Conservation (phyloP, 2,113 vertebrate species). For the Centropus bengalensis region DNA sequence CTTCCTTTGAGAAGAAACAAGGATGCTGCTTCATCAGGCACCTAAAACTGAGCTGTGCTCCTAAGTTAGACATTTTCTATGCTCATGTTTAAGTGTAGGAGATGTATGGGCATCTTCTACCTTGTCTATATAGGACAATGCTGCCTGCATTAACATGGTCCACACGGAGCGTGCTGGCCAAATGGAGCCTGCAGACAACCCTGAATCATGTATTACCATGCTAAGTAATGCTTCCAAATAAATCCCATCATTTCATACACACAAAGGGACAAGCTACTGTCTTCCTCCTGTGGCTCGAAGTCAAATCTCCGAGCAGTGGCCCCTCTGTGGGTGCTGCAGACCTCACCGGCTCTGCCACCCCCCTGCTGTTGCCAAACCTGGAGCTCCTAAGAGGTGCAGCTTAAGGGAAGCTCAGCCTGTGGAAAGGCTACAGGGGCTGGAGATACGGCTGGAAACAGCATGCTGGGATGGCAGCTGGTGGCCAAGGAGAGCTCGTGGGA, state of each 20-base stretch:
- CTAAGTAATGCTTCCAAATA: not conserved
- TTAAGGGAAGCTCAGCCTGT: not conserved
- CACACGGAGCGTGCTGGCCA: not conserved
- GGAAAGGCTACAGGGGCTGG: not conserved
- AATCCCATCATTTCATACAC: not conserved
- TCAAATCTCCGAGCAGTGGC: no score
- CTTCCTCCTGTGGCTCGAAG: not conserved
- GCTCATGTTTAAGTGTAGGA: not conserved
- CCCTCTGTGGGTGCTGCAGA: not conserved
- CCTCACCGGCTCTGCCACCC: not conserved
- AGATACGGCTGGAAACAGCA: not conserved
- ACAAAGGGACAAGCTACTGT: not conserved
- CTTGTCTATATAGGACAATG: rapidly evolving
- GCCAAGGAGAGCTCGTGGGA: not conserved
- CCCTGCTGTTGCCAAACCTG: not conserved
- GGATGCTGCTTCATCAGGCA: not conserved
- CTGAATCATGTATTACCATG: not conserved
- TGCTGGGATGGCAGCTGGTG: not conserved
- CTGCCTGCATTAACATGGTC: not conserved
- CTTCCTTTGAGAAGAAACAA: not conserved
- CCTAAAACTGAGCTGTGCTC: not conserved
- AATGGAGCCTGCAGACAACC: not conserved
- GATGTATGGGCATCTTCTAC: not conserved
- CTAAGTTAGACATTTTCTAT: not conserved
- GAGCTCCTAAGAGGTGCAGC: not conserved